Percentiles rank a stretch among this genome's conserved stretches.
phyloP scores from a whole-genome alignment of 2,888 invertebrate species.

The Boloria euphrosyne region DNA sequence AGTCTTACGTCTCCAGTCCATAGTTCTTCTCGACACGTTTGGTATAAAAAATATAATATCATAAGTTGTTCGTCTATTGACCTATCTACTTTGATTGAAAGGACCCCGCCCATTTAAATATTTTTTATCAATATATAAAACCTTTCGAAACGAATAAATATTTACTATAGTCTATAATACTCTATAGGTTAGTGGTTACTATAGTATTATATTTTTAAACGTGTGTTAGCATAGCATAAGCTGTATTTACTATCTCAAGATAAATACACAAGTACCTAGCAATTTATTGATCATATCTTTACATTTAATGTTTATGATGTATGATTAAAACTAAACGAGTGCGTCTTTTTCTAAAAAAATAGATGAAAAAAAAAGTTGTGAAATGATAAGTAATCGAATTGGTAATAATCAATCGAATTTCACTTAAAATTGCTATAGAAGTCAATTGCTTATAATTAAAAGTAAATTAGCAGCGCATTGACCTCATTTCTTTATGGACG shows the following conservation, averaged over 20 bases:
- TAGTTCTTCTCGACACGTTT: background rate
- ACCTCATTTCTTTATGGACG: conserved; percentile 24
- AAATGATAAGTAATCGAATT: conserved; percentile 15
- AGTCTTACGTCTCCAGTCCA: too few species aligned
- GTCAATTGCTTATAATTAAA: conserved; percentile 26
- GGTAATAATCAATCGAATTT: conserved; percentile 20
- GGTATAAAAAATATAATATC: conserved; percentile 24
- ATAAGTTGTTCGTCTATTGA: conserved; percentile 32
- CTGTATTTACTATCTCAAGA: too few species aligned
- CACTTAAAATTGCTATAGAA: conserved; percentile 20
- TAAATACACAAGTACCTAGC: too few species aligned
- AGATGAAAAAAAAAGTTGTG: conserved; percentile 14
- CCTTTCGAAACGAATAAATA: conserved; percentile 18
- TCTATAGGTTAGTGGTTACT: conserved; percentile 14
- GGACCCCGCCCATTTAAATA: conserved; percentile 28
- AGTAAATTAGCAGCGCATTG: conserved; percentile 29
- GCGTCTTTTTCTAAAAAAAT: conserved; percentile 7
- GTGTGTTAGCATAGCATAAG: too few species aligned
- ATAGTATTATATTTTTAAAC: background rate
- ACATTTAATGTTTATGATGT: conserved; percentile 1
- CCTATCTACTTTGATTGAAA: conserved; percentile 34
- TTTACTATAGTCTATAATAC: too few species aligned
- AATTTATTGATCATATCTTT: background rate
- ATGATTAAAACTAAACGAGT: background rate
- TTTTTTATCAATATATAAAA: conserved; percentile 28